These are phyloP conservation scores for Molothrus aeneus DNA, from an alignment of 2,797 vertebrate genomes.

Conservation along the genomic window DNA sequence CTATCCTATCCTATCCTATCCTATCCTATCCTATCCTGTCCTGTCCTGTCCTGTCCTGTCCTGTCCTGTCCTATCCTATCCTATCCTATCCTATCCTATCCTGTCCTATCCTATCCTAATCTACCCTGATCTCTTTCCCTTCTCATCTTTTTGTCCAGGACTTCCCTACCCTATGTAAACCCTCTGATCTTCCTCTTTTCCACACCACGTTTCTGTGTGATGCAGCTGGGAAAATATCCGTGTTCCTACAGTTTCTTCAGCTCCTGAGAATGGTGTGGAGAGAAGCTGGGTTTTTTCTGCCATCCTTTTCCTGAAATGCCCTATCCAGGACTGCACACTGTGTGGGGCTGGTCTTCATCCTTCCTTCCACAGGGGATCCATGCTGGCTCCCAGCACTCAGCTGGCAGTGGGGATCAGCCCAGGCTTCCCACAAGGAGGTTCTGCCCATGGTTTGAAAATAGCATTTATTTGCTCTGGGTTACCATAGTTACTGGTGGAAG, in stretches of 20 bases:
- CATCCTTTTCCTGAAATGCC: background rate
- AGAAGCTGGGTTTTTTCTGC: background rate
- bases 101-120: background rate
- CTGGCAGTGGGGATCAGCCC: background rate
- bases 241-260: background rate
- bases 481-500: constrained; percentile 39
- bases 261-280: background rate
- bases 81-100: background rate
- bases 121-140: background rate
- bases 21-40: background rate
- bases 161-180: background rate
- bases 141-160: background rate
- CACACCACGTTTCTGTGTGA: background rate
- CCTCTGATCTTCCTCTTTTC: background rate
- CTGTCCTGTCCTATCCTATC: background rate
- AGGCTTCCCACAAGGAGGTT: background rate
- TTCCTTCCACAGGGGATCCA: background rate
- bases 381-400: background rate
- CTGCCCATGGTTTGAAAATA: background rate
- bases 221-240: background rate
- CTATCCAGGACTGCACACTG: background rate
- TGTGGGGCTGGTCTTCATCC: background rate
- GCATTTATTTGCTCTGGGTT: constrained; percentile 15
- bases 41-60: background rate
- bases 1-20: background rate